A percentile compares a stretch with the other conserved stretches of the same genome.
phyloP scores from a whole-genome alignment of 2,797 vertebrate genomes.

The Tinamus major region DNA sequence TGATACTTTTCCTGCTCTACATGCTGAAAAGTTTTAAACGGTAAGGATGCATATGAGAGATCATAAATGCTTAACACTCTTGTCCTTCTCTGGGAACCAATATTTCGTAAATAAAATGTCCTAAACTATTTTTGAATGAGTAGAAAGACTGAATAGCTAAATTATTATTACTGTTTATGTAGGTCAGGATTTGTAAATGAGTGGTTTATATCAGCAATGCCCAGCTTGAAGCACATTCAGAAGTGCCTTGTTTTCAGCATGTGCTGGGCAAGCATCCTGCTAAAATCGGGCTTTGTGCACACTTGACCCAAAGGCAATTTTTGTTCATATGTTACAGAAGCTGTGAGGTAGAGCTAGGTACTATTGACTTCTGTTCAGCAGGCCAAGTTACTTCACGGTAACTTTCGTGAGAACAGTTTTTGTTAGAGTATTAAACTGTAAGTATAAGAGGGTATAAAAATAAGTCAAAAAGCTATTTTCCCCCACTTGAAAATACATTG shows the following conservation, averaged over 20 bases:
- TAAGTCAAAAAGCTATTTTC: background rate
- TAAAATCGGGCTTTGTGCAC: conserved; percentile 7
- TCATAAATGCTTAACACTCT: background rate
- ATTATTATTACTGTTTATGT: background rate
- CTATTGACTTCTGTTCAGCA: background rate
- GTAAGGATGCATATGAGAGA: background rate
- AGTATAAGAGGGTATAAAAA: background rate
- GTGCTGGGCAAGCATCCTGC: conserved; percentile 21
- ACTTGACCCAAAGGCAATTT: conserved; percentile 7
- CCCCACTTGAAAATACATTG: background rate
- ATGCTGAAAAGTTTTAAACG: background rate
- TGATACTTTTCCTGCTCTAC: background rate
- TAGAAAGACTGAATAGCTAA: background rate
- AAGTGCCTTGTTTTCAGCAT: conserved; percentile 54
- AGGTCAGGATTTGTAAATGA: conserved; percentile 44
- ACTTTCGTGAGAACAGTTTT: background rate
- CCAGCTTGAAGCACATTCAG: conserved; percentile 53
- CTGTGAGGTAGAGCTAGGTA: background rate
- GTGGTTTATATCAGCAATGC: background rate
- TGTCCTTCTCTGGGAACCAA: background rate
- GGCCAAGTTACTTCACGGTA: background rate
- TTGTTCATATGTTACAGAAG: background rate
- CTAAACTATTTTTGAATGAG: background rate
- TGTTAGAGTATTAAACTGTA: background rate
- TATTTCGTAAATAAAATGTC: background rate